phyloP scores from a whole-genome alignment of 2,888 invertebrate species.

The Habroteleia sp. region DNA sequence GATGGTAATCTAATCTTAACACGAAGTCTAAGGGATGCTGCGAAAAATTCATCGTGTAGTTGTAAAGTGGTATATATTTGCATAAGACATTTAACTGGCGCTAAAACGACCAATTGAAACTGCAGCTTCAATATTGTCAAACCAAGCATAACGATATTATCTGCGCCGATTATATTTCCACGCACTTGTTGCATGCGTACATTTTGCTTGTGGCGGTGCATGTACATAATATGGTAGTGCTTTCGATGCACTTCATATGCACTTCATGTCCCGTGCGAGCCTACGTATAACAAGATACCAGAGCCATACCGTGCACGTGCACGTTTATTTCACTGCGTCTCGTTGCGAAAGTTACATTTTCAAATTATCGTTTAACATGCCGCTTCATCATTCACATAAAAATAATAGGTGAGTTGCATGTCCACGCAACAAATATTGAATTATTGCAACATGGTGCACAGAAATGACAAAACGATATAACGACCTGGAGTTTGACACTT shows the following conservation, averaged over 20 bases:
- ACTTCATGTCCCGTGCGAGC: conserved; percentile 78
- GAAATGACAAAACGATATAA: too few species aligned
- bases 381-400: conserved; percentile 54
- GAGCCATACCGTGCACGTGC: conserved; percentile 69
- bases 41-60: too few species aligned
- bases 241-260: conserved; percentile 80
- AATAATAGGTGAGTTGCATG: conserved; percentile 25
- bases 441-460: conserved; percentile 4
- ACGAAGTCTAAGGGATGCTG: too few species aligned
- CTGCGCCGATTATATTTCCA: conserved; percentile 77
- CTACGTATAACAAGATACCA: conserved; percentile 77
- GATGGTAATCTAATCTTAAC: too few species aligned
- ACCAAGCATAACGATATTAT: conserved; percentile 78
- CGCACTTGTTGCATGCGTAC: conserved; percentile 80
- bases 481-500: too few species aligned
- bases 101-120: conserved; percentile 75
- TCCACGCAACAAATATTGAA: conserved; percentile 23
- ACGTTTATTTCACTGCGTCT: conserved; percentile 68
- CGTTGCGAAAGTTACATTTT: conserved; percentile 72
- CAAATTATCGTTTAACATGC: conserved; percentile 70
- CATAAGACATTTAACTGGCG: conserved; percentile 70
- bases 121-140: conserved; percentile 75
- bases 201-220: conserved; percentile 73
- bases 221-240: conserved; percentile 75
- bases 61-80: conserved; percentile 19